phyloP scores from a whole-genome alignment of 35 echinoderm and acorn worm species.

The Lytechinus pictus region DNA sequence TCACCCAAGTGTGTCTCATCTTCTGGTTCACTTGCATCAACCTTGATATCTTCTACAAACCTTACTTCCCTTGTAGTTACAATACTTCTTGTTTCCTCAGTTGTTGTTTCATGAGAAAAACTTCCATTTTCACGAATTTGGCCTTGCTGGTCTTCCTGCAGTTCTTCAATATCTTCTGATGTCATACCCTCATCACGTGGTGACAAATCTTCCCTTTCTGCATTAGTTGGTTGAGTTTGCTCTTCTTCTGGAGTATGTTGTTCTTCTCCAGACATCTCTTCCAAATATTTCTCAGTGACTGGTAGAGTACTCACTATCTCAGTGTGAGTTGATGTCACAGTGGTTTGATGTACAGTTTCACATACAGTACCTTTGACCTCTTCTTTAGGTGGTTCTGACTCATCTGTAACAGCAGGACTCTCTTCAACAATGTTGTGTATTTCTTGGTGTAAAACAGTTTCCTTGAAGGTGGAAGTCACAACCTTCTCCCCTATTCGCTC shows the following conservation, averaged over 20 bases:
- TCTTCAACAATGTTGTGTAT: neutral
- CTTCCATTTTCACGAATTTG: neutral
- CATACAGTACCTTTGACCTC: neutral
- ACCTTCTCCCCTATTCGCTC: neutral
- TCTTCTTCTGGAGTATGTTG: slow-evolving; percentile 51
- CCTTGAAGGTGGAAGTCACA: neutral
- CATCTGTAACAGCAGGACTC: neutral
- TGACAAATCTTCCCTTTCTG: slow-evolving; percentile 46
- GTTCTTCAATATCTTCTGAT: slow-evolving; percentile 50
- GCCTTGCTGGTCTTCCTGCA: slow-evolving; percentile 44
- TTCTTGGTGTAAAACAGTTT: neutral
- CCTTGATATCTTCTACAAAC: slow-evolving; percentile 25
- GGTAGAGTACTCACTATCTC: neutral
- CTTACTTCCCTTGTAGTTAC: slow-evolving; percentile 35
- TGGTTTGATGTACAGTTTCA: slow-evolving; percentile 17
- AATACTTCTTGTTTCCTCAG: neutral
- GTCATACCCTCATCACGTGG: slow-evolving; percentile 14
- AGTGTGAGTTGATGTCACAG: slow-evolving; percentile 21
- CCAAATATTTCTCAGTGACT: slow-evolving; percentile 46
- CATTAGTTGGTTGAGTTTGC: slow-evolving; percentile 34
- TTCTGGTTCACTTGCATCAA: slow-evolving; percentile 29
- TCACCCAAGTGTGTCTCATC: neutral
- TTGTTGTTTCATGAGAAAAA: neutral
- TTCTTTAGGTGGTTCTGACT: neutral
- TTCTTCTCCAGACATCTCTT: slow-evolving; percentile 53